phyloP scores from a whole-genome alignment of 2,113 vertebrate species.

The Charina bottae region DNA sequence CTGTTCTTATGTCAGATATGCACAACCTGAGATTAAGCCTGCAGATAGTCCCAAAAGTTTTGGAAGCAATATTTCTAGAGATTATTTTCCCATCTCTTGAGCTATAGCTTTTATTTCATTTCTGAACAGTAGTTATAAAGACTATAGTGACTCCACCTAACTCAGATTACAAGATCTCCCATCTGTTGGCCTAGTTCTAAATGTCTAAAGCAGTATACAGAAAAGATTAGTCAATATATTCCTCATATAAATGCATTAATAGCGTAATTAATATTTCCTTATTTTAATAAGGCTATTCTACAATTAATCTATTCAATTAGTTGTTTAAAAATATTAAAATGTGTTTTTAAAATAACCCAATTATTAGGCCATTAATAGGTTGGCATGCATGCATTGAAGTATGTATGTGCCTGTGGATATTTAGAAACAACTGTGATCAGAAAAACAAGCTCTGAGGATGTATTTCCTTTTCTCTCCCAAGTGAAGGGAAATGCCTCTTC shows the following conservation, averaged over 20 bases:
- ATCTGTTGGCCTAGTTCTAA: neutral
- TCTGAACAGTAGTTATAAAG: neutral
- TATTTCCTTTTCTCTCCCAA: neutral
- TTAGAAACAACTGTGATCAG: neutral
- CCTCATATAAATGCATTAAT: neutral
- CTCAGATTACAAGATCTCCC: neutral
- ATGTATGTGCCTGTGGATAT: neutral
- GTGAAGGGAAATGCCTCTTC: neutral
- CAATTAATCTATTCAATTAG: neutral
- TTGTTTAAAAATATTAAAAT: neutral
- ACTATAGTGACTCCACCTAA: neutral
- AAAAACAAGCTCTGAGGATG: neutral
- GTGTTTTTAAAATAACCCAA: neutral
- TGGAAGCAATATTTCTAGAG: neutral
- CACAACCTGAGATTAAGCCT: neutral
- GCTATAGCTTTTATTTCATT: neutral
- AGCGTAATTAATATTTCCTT: neutral
- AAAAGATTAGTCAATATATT: neutral
- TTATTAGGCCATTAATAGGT: neutral
- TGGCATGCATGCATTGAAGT: neutral
- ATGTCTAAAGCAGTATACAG: neutral
- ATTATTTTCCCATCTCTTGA: neutral
- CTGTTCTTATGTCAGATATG: neutral
- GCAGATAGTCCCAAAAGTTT: neutral
- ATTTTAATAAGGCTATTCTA: neutral